These are phyloP conservation scores for Periparus ater DNA, from an alignment of 2,797 vertebrate genomes.

Conservation along the genomic window DNA sequence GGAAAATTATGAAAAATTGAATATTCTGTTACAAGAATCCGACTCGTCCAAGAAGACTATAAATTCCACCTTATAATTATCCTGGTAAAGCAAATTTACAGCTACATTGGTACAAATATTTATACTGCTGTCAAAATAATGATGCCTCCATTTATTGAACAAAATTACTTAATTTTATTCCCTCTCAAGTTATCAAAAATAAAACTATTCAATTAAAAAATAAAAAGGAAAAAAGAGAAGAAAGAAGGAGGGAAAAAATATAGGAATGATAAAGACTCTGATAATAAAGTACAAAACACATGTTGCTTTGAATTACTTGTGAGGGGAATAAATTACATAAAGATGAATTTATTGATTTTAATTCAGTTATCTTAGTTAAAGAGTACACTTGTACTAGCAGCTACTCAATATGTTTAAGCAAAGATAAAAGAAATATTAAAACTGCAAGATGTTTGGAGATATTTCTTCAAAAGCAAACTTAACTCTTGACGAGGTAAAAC, in stretches of 20 bases:
- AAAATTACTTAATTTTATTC: not conserved
- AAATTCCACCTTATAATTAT: not conserved
- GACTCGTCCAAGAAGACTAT: not conserved
- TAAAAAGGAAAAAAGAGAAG: not conserved
- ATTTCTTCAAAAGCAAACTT: not conserved
- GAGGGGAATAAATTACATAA: not conserved
- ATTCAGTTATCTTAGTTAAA: not conserved
- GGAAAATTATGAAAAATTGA: not conserved
- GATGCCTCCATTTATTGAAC: not conserved
- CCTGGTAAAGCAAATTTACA: not conserved
- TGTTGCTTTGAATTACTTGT: not conserved
- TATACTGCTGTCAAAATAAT: not conserved
- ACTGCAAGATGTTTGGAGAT: not conserved
- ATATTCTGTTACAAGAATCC: not conserved
- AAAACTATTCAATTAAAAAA: not conserved
- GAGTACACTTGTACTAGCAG: not conserved
- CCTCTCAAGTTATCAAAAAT: not conserved
- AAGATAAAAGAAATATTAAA: not conserved
- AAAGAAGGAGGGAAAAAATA: not conserved
- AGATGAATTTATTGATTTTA: not conserved
- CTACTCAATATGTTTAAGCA: not conserved
- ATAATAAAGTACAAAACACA: not conserved
- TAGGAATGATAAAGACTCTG: accelerated
- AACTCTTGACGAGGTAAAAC: not conserved
- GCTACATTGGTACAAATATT: not conserved